Conservation (phyloP, 2,888 invertebrate species). For the Apomyelois bistriatella region DNA sequence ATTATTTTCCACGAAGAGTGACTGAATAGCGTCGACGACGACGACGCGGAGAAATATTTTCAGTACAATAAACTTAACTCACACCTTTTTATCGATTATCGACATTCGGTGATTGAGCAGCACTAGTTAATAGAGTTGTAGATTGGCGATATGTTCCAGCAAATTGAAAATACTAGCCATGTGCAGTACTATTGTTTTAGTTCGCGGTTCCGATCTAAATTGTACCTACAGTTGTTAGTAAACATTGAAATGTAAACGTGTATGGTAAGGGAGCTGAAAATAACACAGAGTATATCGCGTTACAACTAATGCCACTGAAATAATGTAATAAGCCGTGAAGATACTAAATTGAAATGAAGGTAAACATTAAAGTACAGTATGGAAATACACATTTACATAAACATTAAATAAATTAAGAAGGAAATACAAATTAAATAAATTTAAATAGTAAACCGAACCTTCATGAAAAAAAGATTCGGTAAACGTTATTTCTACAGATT, state of each 20-base stretch:
- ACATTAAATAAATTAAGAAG: neutral
- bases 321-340: neutral
- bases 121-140: conserved; percentile 1
- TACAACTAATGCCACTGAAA: neutral
- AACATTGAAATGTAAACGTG: neutral
- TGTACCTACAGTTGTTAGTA: neutral
- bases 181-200: neutral
- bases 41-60: conserved; percentile 33
- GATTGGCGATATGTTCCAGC: neutral
- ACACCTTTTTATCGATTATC: conserved; percentile 15
- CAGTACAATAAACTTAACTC: conserved; percentile 36
- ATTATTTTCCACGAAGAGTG: conserved; percentile 42
- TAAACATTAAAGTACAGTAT: neutral
- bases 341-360: neutral
- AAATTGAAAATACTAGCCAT: neutral
- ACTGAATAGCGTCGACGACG: conserved; percentile 20
- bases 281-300: neutral
- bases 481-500: too few relatives aligned
- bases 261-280: neutral
- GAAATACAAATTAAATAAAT: too few relatives aligned
- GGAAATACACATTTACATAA: neutral
- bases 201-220: neutral
- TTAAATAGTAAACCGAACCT: too few relatives aligned
- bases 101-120: conserved; percentile 11
- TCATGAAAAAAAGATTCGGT: too few relatives aligned